Evolutionary conservation across 1,140 invertebrate genomes (phyloP).

Genomic region (Lineus longissimus): DNA sequence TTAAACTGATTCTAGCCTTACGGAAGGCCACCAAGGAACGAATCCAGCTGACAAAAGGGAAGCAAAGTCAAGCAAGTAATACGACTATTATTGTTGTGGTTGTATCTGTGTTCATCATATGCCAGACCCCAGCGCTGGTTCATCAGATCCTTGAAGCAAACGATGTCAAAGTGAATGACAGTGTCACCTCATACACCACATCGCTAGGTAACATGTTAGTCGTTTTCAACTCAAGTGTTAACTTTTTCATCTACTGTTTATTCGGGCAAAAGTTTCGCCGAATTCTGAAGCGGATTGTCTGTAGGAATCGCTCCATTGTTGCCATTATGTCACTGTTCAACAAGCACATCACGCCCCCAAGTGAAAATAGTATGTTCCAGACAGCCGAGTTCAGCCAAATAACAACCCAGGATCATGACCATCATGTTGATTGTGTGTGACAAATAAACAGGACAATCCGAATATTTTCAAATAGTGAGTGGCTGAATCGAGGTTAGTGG

Average conservation of each 20-base stretch:
- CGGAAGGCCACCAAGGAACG: neutral
- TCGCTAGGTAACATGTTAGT: constrained; percentile 11
- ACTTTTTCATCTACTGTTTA: constrained; percentile 14
- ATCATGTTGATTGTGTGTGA: no score
- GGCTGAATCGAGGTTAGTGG: no score
- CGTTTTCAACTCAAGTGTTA: constrained; percentile 1
- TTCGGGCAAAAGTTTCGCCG: constrained; percentile 9
- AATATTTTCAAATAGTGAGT: no score
- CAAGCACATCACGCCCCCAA: no score
- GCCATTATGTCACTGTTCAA: no score
- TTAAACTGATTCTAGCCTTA: neutral
- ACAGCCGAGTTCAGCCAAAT: no score
- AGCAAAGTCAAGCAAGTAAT: constrained; percentile 3
- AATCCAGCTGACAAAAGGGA: neutral
- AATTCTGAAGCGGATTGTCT: neutral
- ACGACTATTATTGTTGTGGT: constrained; percentile 4
- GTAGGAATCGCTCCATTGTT: neutral
- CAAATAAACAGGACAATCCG: no score
- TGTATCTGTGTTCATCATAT: constrained; percentile 7
- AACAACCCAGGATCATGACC: no score
- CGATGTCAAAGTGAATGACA: neutral
- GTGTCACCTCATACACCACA: neutral
- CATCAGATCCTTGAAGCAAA: constrained; percentile 6
- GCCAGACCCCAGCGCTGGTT: constrained; percentile 10
- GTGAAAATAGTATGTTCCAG: no score